Evolutionary conservation across 2,113 vertebrate species (phyloP).

Genomic region (Elephantulus edwardii): DNA sequence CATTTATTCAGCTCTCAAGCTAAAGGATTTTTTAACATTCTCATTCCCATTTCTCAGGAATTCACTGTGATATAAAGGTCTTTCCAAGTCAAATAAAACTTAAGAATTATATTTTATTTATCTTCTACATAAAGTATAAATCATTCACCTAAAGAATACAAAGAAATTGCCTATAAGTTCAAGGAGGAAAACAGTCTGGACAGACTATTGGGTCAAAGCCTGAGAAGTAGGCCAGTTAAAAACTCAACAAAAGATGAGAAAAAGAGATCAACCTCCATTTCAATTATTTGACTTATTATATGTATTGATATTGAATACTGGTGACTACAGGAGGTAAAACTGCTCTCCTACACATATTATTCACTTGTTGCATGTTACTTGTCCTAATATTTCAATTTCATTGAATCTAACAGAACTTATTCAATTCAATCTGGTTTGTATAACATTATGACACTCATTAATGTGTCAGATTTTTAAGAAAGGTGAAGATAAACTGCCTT

Average conservation of each 20-base stretch:
- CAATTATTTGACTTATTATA: neutral
- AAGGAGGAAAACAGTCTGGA: neutral
- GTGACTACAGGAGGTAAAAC: neutral
- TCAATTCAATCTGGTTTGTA: slow-evolving; percentile 54
- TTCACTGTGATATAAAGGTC: slow-evolving; percentile 39
- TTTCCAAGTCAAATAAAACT: neutral
- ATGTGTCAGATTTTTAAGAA: slow-evolving; percentile 45
- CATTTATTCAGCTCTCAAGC: slow-evolving; percentile 22
- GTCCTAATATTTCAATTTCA: slow-evolving; percentile 34
- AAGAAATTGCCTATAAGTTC: neutral
- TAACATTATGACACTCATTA: slow-evolving; percentile 48
- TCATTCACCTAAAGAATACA: slow-evolving; percentile 23
- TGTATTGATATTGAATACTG: neutral
- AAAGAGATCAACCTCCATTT: neutral
- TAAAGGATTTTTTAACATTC: slow-evolving; percentile 20
- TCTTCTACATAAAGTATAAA: neutral
- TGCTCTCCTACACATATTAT: neutral
- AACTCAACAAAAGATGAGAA: slow-evolving; percentile 13
- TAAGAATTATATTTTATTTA: slow-evolving; percentile 3
- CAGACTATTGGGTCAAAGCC: neutral
- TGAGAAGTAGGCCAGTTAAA: neutral
- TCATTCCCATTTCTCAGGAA: neutral
- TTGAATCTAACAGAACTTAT: slow-evolving; percentile 36
- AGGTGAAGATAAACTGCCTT: slow-evolving; percentile 44
- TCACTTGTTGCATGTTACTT: slow-evolving; percentile 7